Percentiles rank a stretch among this genome's conserved stretches.
phyloP scores from a whole-genome alignment of 2,888 invertebrate species.

The Phyllotreta striolata region DNA sequence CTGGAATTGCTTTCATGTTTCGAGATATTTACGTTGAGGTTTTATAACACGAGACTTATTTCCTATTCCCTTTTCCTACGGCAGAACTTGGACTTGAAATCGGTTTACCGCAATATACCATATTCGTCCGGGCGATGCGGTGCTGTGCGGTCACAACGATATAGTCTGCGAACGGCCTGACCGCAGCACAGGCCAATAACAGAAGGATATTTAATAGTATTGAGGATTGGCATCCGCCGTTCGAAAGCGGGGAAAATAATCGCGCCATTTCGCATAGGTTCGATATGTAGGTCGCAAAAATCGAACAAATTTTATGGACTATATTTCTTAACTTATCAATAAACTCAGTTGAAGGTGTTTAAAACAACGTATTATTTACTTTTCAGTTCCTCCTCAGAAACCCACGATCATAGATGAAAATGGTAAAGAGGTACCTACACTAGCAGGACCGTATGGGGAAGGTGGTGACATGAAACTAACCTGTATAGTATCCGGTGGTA shows the following conservation, averaged over 20 bases:
- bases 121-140: conserved; percentile 7
- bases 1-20: conserved; percentile 40
- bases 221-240: conserved; percentile 5
- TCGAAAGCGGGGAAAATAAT: not conserved
- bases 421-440: conserved; percentile 68
- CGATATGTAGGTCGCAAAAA: not conserved
- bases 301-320: not conserved
- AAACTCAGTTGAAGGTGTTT: not conserved
- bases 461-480: conserved; percentile 74
- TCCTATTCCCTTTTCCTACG: conserved; percentile 33
- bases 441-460: conserved; percentile 79
- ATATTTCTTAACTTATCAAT: conserved; percentile 9
- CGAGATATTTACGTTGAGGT: conserved; percentile 38
- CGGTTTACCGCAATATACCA: conserved; percentile 23
- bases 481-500: conserved; percentile 82
- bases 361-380: not conserved
- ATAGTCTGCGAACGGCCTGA: conserved; percentile 1
- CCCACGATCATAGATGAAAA: conserved; percentile 76
- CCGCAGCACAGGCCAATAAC: conserved; percentile 14
- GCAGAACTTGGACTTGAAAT: conserved; percentile 16
- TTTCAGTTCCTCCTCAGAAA: conserved; percentile 76
- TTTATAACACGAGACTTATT: conserved; percentile 41
- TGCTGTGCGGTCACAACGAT: conserved; percentile 10
- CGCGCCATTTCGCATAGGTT: not conserved
- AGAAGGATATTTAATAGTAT: conserved; percentile 12